phyloP scores from a whole-genome alignment of 2,888 invertebrate genomes.

The Crossocerus cetratus region DNA sequence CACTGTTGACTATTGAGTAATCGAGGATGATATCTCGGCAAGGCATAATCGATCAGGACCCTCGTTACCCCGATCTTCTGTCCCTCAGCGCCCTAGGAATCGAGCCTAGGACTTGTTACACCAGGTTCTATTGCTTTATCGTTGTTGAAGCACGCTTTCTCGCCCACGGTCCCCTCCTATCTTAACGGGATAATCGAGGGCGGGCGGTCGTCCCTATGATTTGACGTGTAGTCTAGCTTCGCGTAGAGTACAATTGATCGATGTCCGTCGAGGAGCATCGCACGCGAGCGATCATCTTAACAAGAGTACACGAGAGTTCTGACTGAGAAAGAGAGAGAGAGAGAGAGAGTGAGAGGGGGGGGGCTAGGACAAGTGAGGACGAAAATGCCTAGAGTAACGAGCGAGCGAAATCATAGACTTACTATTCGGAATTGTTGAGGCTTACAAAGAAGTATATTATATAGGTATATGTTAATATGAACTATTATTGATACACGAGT shows the following conservation, averaged over 20 bases:
- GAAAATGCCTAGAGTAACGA: too few species aligned
- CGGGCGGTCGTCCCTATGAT: too few species aligned
- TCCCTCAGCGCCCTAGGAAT: neutral
- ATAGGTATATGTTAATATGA: slow-evolving; percentile 56
- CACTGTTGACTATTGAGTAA: slow-evolving; percentile 63
- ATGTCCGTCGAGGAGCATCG: too few species aligned
- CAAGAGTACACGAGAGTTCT: slow-evolving; percentile 38
- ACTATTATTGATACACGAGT: slow-evolving; percentile 44
- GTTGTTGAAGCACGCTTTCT: neutral
- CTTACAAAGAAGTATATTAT: slow-evolving; percentile 67
- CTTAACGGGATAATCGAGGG: too few species aligned
- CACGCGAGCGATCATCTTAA: neutral
- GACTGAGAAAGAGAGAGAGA: slow-evolving; percentile 30
- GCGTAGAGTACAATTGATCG: too few species aligned
- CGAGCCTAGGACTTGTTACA: neutral
- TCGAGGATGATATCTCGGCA: slow-evolving; percentile 32
- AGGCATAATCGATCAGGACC: slow-evolving; percentile 26
- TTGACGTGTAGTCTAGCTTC: too few species aligned
- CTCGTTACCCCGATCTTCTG: slow-evolving; percentile 11
- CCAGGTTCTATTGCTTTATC: neutral
- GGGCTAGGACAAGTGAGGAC: too few species aligned
- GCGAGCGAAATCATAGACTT: slow-evolving; percentile 60
- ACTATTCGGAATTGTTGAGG: slow-evolving; percentile 71
- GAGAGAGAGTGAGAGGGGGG: too few species aligned
- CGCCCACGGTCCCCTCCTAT: neutral